Evolutionary conservation across 2,797 vertebrate species (phyloP).

Genomic region (Chromobotia macracanthus): DNA sequence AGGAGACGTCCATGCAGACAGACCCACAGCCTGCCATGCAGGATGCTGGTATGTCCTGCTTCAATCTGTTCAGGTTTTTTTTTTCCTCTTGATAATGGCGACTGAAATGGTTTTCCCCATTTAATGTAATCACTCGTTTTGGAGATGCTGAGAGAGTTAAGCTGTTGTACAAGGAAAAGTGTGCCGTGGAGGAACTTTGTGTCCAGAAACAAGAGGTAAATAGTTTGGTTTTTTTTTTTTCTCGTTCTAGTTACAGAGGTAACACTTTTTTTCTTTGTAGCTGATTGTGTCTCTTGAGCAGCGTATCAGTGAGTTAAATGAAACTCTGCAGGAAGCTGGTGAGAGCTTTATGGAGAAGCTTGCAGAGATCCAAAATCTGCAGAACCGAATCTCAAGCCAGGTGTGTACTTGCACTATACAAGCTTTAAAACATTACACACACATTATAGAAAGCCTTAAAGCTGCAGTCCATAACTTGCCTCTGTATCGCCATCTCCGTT

Average conservation of each 20-base stretch:
- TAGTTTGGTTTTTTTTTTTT: background rate
- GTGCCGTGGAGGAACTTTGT: conserved; percentile 72
- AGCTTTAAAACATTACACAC: too few species aligned
- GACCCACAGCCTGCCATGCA: conserved; percentile 17
- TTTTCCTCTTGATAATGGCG: too few species aligned
- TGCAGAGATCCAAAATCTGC: conserved; percentile 65
- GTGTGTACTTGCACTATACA: too few species aligned
- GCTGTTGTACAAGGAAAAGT: conserved; percentile 72
- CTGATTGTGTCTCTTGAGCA: conserved; percentile 73
- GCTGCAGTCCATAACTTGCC: too few species aligned
- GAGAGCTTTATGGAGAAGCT: conserved; percentile 72
- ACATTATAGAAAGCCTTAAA: too few species aligned
- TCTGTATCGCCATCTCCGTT: too few species aligned
- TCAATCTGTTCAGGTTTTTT: background rate
- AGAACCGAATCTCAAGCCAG: conserved; percentile 65
- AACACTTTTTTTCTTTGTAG: conserved; percentile 64
- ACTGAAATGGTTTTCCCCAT: too few species aligned
- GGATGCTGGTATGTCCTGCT: conserved; percentile 56
- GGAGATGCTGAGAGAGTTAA: conserved; percentile 61
- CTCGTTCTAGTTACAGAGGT: too few species aligned
- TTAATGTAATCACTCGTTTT: background rate
- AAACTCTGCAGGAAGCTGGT: conserved; percentile 68
- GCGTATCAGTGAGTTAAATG: conserved; percentile 67
- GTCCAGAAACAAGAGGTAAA: conserved; percentile 77
- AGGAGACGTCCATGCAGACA: conserved; percentile 64